A percentile compares a stretch with the other conserved stretches of the same genome.
Conservation (phyloP, 2,797 vertebrate species). For the Dipus sagitta region DNA sequence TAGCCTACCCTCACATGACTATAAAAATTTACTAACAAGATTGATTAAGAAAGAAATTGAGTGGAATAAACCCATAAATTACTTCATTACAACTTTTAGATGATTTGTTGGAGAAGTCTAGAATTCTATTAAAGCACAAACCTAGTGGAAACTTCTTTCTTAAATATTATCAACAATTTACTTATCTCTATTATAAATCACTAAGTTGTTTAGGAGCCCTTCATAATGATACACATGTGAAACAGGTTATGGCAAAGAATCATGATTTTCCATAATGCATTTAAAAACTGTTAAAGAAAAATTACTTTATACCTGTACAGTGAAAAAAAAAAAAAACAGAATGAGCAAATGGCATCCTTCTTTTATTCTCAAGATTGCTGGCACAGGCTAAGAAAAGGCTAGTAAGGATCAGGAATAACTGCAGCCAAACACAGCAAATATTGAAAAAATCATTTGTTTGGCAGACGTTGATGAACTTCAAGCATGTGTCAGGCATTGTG, state of each 20-base stretch:
- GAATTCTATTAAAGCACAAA: neutral
- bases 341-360: neutral
- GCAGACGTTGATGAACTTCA: neutral
- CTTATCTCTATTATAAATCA: neutral
- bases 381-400: neutral
- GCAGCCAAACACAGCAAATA: neutral
- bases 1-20: neutral
- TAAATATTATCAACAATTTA: neutral
- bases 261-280: neutral
- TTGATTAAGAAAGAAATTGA: neutral
- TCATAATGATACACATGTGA: neutral
- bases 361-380: neutral
- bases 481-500: neutral
- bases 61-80: neutral
- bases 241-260: neutral
- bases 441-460: constrained; percentile 32
- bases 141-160: neutral
- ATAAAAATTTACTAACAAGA: neutral
- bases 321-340: neutral
- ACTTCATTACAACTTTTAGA: neutral
- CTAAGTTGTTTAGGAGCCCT: neutral
- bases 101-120: neutral
- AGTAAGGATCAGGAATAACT: neutral
- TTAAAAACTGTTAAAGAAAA: neutral
- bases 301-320: neutral